These are phyloP conservation scores for Oegoconia quadripuncta DNA, from an alignment of 2,888 invertebrate genomes.

Conservation along the genomic window DNA sequence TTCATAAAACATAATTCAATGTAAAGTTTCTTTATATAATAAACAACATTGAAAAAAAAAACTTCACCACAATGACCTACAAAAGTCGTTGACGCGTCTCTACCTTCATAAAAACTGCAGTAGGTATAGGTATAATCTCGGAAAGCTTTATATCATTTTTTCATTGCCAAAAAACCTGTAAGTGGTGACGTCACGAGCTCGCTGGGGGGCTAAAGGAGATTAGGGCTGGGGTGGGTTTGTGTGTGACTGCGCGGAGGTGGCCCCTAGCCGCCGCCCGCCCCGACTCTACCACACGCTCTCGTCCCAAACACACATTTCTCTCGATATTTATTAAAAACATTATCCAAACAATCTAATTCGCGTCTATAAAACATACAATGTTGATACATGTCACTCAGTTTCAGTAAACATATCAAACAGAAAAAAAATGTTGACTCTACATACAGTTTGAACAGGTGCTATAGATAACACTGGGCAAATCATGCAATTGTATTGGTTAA, in stretches of 20 bases:
- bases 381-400: too few relatives aligned
- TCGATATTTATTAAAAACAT: too few relatives aligned
- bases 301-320: too few relatives aligned
- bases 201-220: constrained; percentile 63
- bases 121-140: constrained; percentile 35
- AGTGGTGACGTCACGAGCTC: constrained; percentile 71
- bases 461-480: not conserved
- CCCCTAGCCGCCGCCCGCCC: constrained; percentile 38
- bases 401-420: too few relatives aligned
- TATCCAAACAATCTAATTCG: too few relatives aligned
- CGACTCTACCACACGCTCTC: constrained; percentile 21
- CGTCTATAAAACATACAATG: too few relatives aligned
- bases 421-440: too few relatives aligned
- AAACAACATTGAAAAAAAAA: constrained; percentile 1
- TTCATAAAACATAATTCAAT: not conserved
- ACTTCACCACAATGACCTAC: constrained; percentile 13
- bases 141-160: constrained; percentile 59
- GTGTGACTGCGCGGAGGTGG: constrained; percentile 37
- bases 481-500: not conserved
- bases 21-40: not conserved
- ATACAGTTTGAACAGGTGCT: constrained; percentile 1
- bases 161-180: constrained; percentile 65
- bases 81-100: constrained; percentile 11
- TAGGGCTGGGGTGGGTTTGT: constrained; percentile 46
- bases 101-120: constrained; percentile 32